A percentile compares a stretch with the other conserved stretches of the same genome.
phyloP scores from a whole-genome alignment of 2,113 vertebrate species.

The Scartelaos histophorus region DNA sequence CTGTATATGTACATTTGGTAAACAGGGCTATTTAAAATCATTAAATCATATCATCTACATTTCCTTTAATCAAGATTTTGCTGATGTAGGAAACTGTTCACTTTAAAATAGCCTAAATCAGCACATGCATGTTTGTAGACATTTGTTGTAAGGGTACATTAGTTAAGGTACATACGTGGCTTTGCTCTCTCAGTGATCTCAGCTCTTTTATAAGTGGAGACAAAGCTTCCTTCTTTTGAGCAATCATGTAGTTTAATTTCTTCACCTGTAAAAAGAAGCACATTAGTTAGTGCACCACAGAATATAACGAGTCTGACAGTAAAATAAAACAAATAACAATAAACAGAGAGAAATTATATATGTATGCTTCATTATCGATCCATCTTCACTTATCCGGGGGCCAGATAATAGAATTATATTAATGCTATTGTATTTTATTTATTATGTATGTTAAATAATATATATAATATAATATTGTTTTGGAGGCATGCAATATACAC shows the following conservation, averaged over 20 bases:
- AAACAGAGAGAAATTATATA: too few relatives aligned
- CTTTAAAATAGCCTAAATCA: not conserved
- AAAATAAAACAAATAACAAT: not conserved
- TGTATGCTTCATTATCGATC: too few relatives aligned
- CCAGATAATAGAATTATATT: too few relatives aligned
- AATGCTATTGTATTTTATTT: too few relatives aligned
- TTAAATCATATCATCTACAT: not conserved
- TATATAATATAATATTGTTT: not conserved
- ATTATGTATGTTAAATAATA: too few relatives aligned
- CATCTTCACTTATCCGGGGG: too few relatives aligned
- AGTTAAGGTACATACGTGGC: slow-evolving; percentile 78
- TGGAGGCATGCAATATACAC: not conserved
- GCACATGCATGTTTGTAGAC: not conserved
- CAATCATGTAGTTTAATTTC: slow-evolving; percentile 87
- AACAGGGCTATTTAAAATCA: not conserved
- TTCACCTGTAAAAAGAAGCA: slow-evolving; percentile 82
- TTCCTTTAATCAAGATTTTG: not conserved
- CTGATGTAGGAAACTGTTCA: not conserved
- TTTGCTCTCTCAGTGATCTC: slow-evolving; percentile 86
- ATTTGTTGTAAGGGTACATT: not conserved
- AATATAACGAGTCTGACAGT: not conserved
- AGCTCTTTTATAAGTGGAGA: slow-evolving; percentile 95
- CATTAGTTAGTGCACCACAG: not conserved
- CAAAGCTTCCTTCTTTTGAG: slow-evolving; percentile 90
- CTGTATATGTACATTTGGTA: slow-evolving; percentile 7